These are phyloP conservation scores for Temnothorax ravouxi DNA, from an alignment of 2,888 invertebrate genomes.

Conservation along the genomic window DNA sequence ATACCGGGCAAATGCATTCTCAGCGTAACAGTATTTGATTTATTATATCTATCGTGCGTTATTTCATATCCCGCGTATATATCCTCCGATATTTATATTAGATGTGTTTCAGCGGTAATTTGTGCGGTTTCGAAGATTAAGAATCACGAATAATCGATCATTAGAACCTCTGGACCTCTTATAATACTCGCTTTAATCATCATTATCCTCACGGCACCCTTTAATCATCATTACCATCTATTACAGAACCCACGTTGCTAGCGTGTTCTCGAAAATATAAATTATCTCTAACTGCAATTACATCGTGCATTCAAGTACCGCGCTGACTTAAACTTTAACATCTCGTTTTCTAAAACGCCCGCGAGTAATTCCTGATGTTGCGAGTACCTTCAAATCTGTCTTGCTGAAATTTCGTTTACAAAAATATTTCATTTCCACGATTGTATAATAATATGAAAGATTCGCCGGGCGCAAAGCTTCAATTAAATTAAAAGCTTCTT, in stretches of 20 bases:
- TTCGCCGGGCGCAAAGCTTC: neutral
- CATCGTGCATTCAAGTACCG: neutral
- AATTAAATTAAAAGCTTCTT: neutral
- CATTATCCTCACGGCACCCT: conserved; percentile 33
- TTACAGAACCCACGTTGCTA: conserved; percentile 28
- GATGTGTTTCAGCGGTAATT: conserved; percentile 4
- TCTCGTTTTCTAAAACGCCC: neutral
- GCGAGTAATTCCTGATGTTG: neutral
- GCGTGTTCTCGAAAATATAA: conserved; percentile 41
- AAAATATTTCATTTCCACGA: neutral
- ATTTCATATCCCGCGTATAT: neutral
- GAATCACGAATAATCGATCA: conserved; percentile 44
- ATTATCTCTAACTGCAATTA: conserved; percentile 34
- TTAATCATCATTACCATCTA: conserved; percentile 50
- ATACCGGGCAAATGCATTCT: conserved; percentile 12
- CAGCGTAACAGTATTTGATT: conserved; percentile 32
- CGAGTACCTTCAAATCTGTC: neutral
- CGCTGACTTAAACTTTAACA: neutral
- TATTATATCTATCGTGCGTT: conserved; percentile 11
- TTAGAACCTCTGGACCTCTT: conserved; percentile 19
- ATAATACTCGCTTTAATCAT: conserved; percentile 49
- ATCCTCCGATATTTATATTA: conserved; percentile 37
- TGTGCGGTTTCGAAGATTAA: conserved; percentile 11
- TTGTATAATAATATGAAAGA: neutral
- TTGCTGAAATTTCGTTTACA: neutral